phyloP scores from a whole-genome alignment of 2,113 vertebrate species.

The Ammodytes marinus region DNA sequence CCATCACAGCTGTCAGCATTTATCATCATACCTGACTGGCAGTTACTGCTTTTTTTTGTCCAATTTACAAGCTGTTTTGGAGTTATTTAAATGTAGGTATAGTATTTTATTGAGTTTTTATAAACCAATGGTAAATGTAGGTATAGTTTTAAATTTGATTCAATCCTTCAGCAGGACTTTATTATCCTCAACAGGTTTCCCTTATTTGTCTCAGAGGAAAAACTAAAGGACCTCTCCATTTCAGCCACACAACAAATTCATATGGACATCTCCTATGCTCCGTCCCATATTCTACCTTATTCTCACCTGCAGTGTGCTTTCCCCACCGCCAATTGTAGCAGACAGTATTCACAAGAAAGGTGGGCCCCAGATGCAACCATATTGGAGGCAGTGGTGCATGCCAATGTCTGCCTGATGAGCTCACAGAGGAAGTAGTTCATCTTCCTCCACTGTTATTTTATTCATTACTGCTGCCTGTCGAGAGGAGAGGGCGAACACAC shows the following conservation, averaged over 20 bases:
- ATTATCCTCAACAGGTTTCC: constrained; percentile 16
- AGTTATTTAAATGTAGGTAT: constrained; percentile 3
- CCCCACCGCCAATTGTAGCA: constrained; percentile 37
- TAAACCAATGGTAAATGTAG: constrained; percentile 11
- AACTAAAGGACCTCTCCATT: neutral
- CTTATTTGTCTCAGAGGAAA: constrained; percentile 17
- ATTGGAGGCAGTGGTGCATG: constrained; percentile 67
- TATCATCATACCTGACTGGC: constrained; percentile 47
- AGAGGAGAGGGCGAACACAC: constrained; percentile 37
- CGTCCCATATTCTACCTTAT: constrained; percentile 10
- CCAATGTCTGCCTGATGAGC: constrained; percentile 67
- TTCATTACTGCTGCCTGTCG: constrained; percentile 66
- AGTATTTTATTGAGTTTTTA: neutral
- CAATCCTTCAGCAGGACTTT: constrained; percentile 13
- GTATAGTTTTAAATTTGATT: constrained; percentile 19
- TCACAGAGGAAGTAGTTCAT: constrained; percentile 72
- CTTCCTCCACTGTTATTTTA: constrained; percentile 73
- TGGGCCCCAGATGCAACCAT: constrained; percentile 58
- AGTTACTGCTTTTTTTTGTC: constrained; percentile 18
- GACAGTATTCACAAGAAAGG: constrained; percentile 31
- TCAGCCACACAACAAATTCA: constrained; percentile 12
- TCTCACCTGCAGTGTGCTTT: constrained; percentile 52
- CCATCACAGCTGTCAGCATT: constrained; percentile 50
- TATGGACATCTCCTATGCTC: constrained; percentile 4
- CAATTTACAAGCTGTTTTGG: constrained; percentile 3